Evolutionary conservation across 1,140 invertebrate genomes (phyloP), one percentile per base, ranked within the genome.

Genomic region (Dendrolimus kikuchii): DNA sequence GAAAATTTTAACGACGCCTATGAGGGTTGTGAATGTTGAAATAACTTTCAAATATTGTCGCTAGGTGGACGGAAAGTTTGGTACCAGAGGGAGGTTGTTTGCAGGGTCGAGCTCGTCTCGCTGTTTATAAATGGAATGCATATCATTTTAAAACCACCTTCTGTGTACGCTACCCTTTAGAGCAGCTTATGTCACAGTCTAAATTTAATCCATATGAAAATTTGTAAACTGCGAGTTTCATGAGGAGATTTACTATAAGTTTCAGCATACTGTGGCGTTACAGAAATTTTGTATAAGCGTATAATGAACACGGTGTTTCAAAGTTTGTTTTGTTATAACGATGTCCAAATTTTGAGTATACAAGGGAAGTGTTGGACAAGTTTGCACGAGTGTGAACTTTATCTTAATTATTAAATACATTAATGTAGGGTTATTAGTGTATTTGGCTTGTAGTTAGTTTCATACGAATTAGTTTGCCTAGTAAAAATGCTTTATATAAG

Each of bases 21-120:
- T 81, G 83, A 86, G 81, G 80, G 81, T 78, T 86, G 81, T 86
- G 79, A 81, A 80, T 60, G 77, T 61, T 81, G 76, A 79, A 85
- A 86, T 86, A 86, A 86, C 83, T 86, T 86, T 85, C 83, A 83
- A 86, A 86, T 86, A 86, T 86, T 83, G 83, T 86, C 83, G 83
- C 77, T 77, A 82, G 80, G 79, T 85, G 83, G 83, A 86, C 83
- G 80, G 72, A 85, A 86, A 86, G 81, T 86, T 85, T 73, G 46
- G 63, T 49, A 82, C 83, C 83, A 79, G 51, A 64, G 83, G 81
- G 83, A 84, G 75, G 64, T 63, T 80, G 81, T 77, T 81, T 68
- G 71, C 64, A 62, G 72, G 72, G 66, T 73, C 68, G 68, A 59
- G 63, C 68, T 64, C 68, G 66, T 67, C 70, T 74, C 77, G 64